These are phyloP conservation scores for Pseudopleuronectes americanus DNA, from an alignment of 2,797 vertebrate species.

Conservation along the genomic window DNA sequence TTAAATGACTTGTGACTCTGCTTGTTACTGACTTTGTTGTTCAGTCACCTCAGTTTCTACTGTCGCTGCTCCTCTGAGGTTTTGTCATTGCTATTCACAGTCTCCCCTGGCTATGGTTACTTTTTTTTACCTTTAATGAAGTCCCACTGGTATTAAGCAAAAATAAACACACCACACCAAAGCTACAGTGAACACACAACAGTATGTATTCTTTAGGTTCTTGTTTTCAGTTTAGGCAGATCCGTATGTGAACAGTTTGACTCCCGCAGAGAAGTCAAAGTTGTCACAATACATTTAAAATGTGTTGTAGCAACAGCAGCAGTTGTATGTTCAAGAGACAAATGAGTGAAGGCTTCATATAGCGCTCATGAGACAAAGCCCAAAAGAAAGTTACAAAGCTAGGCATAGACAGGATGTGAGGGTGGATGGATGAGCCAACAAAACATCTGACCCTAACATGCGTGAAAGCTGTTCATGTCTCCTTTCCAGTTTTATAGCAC, in stretches of 20 bases:
- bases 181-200: slow-evolving; percentile 29
- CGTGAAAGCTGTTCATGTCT: too few relatives aligned
- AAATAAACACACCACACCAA: slow-evolving; percentile 50
- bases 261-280: too few relatives aligned
- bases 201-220: slow-evolving; percentile 2
- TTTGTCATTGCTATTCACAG: slow-evolving; percentile 68
- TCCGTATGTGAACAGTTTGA: too few relatives aligned
- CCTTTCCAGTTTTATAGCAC: too few relatives aligned
- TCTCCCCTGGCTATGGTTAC: slow-evolving; percentile 62
- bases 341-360: not conserved
- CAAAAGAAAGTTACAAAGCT: too few relatives aligned
- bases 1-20: not conserved
- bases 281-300: too few relatives aligned
- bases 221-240: not conserved
- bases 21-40: slow-evolving; percentile 1
- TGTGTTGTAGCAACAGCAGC: not conserved
- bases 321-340: not conserved
- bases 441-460: too few relatives aligned
- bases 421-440: too few relatives aligned
- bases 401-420: too few relatives aligned
- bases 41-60: slow-evolving; percentile 43
- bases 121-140: slow-evolving; percentile 76
- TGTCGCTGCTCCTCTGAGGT: slow-evolving; percentile 38
- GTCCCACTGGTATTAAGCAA: slow-evolving; percentile 67
- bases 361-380: too few relatives aligned